Evolutionary conservation across 92 coral and sea anemone genomes (phyloP).

Genomic region (Zoanthus gigantus): DNA sequence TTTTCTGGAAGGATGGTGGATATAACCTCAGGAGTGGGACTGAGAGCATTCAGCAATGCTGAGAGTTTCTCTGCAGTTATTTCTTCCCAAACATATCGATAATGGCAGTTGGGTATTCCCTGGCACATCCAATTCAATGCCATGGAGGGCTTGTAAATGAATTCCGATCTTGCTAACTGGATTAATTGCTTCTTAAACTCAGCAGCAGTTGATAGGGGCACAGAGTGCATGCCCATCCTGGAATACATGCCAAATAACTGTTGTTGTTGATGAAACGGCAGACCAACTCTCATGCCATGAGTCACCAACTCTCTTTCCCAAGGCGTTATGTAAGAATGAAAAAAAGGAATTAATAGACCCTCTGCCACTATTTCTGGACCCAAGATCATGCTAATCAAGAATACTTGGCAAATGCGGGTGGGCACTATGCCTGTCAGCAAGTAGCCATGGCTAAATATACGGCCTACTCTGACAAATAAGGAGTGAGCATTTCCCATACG

Average conservation of each 20-base stretch:
- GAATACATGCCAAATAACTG: constrained; percentile 10
- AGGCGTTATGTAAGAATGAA: constrained; percentile 38
- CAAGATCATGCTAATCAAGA: constrained; percentile 36
- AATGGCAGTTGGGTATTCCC: neutral
- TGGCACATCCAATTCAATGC: neutral
- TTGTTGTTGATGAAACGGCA: neutral
- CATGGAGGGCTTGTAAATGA: neutral
- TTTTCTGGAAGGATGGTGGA: no score
- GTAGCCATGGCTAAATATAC: constrained; percentile 40
- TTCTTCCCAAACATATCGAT: constrained; percentile 35
- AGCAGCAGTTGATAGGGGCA: constrained; percentile 7
- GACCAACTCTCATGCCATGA: constrained; percentile 28
- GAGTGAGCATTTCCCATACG: constrained; percentile 24
- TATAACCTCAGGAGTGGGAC: no score
- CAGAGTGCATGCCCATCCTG: constrained; percentile 40
- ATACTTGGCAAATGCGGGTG: neutral
- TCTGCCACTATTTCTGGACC: constrained; percentile 32
- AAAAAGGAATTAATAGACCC: constrained; percentile 15
- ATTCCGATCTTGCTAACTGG: neutral
- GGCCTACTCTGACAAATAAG: constrained; percentile 29
- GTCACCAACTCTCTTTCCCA: constrained; percentile 44
- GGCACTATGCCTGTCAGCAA: constrained; percentile 37
- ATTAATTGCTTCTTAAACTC: constrained; percentile 1
- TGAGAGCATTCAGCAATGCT: no score
- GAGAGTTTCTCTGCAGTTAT: neutral